These are phyloP conservation scores for Phaonia tiefii DNA, from an alignment of 2,888 invertebrate genomes.

Conservation along the genomic window DNA sequence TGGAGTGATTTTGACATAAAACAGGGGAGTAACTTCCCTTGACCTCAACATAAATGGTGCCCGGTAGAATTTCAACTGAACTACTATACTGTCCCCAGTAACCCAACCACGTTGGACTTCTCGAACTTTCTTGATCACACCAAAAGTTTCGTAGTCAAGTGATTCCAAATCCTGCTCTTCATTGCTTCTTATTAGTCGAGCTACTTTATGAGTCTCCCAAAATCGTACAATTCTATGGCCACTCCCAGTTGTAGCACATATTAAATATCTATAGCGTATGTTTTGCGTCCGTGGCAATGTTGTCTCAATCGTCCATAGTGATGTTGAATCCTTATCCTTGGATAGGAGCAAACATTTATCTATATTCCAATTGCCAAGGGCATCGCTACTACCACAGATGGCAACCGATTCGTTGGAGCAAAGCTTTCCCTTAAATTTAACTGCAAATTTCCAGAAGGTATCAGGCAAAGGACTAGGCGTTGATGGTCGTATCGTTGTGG, in stretches of 20 bases:
- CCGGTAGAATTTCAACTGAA: constrained; percentile 91
- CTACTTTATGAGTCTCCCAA: constrained; percentile 90
- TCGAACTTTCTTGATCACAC: constrained; percentile 81
- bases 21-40: constrained; percentile 68
- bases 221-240: constrained; percentile 81
- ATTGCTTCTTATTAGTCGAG: constrained; percentile 81
- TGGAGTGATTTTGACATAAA: constrained; percentile 80
- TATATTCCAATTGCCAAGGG: constrained; percentile 53
- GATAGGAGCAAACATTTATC: constrained; percentile 41
- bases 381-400: constrained; percentile 47
- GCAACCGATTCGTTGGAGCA: constrained; percentile 56
- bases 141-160: constrained; percentile 83
- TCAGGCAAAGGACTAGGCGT: background rate
- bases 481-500: background rate
- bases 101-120: constrained; percentile 90
- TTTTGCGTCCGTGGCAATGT: constrained; percentile 18
- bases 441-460: constrained; percentile 47
- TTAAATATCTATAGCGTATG: constrained; percentile 85
- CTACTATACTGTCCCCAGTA: constrained; percentile 82
- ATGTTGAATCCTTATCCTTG: background rate
- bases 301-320: constrained; percentile 45
- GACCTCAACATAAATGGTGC: constrained; percentile 84
- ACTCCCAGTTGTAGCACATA: constrained; percentile 77
- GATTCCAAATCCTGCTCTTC: constrained; percentile 69
- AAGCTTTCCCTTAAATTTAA: constrained; percentile 36